phyloP scores from a whole-genome alignment of 1,140 invertebrate species.

The Palaemon carinicauda region DNA sequence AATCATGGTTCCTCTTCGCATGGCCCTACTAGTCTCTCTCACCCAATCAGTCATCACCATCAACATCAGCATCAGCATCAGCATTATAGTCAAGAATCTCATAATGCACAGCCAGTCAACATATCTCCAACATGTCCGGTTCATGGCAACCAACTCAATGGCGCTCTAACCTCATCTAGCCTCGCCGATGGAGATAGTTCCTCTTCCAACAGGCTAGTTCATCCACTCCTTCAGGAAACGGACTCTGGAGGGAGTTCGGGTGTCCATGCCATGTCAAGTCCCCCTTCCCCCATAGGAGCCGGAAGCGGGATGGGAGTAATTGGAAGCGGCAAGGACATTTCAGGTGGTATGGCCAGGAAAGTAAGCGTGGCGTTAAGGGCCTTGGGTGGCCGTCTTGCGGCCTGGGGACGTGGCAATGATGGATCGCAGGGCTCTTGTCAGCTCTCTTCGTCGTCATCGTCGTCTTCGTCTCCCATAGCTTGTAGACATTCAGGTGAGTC shows the following conservation, averaged over 20 bases:
- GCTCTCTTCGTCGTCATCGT: slow-evolving; percentile 41
- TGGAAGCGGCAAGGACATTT: slow-evolving; percentile 15
- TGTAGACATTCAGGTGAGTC: slow-evolving; percentile 44
- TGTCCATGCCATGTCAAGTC: slow-evolving; percentile 16
- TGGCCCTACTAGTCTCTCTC: neutral
- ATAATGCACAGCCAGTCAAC: slow-evolving; percentile 26
- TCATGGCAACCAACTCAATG: slow-evolving; percentile 28
- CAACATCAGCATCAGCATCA: neutral
- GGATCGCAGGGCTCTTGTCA: slow-evolving; percentile 23
- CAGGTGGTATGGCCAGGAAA: slow-evolving; percentile 31
- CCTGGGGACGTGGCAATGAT: slow-evolving; percentile 31
- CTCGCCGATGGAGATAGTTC: neutral
- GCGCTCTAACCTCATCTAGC: neutral
- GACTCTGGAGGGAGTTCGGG: slow-evolving; percentile 42
- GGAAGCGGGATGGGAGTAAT: slow-evolving; percentile 11
- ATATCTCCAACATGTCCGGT: slow-evolving; percentile 44
- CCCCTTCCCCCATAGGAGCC: slow-evolving; percentile 16
- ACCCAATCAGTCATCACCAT: neutral
- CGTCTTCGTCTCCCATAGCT: slow-evolving; percentile 34
- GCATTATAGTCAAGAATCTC: neutral
- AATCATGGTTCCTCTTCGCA: neutral
- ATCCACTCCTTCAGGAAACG: slow-evolving; percentile 10
- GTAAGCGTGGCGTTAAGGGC: slow-evolving; percentile 39
- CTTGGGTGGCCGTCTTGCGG: slow-evolving; percentile 42
- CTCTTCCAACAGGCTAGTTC: neutral